These are phyloP conservation scores for Muricea muricata DNA, from an alignment of 92 coral and sea anemone species.

Conservation along the genomic window DNA sequence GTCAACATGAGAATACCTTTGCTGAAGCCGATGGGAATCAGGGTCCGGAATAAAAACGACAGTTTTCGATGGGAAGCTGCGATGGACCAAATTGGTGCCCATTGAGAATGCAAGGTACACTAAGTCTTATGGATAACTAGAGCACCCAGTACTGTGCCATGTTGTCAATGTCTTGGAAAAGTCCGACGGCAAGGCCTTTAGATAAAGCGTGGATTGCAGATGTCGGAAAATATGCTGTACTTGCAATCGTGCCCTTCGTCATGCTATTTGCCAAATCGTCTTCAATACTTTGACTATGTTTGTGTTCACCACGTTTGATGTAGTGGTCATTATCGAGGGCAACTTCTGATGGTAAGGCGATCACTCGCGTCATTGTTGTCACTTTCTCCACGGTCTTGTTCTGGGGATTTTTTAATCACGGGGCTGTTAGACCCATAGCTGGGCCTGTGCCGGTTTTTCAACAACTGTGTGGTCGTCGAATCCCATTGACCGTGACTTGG, in stretches of 20 bases:
- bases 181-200: constrained; percentile 94
- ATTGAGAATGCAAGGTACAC: constrained; percentile 84
- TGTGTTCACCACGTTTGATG: neutral
- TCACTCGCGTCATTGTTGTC: neutral
- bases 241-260: neutral
- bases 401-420: no score
- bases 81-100: constrained; percentile 86
- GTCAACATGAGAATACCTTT: constrained; percentile 82
- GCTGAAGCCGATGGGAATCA: constrained; percentile 87
- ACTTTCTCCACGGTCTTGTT: constrained; percentile 26
- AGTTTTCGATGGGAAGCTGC: constrained; percentile 62
- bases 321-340: neutral
- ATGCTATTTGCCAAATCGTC: neutral
- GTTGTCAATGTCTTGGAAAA: constrained; percentile 74
- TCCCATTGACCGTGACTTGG: constrained; percentile 27
- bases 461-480: no score
- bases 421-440: no score
- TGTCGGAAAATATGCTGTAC: neutral
- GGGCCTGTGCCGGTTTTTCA: neutral
- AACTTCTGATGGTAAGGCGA: neutral
- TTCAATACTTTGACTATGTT: neutral
- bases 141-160: constrained; percentile 85
- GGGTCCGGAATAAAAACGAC: constrained; percentile 75
- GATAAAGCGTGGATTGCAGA: constrained; percentile 78
- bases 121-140: constrained; percentile 88